phyloP scores from a whole-genome alignment of 2,113 vertebrate species.

The Protomyctophum bolini region DNA sequence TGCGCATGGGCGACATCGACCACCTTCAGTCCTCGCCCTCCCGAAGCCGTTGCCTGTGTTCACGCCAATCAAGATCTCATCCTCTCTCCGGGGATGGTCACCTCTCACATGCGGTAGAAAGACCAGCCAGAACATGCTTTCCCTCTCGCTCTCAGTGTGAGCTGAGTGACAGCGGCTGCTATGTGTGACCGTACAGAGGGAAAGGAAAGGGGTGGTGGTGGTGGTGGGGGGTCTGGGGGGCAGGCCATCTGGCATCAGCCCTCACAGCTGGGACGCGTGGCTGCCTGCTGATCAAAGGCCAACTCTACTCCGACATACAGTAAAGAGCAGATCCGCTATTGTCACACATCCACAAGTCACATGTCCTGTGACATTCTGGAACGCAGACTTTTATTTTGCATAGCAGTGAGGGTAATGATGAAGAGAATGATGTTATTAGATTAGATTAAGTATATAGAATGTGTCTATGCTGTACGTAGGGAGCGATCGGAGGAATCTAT shows the following conservation, averaged over 20 bases:
- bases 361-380: not conserved
- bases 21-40: slow-evolving; percentile 47
- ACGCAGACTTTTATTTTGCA: slow-evolving; percentile 2
- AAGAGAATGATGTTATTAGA: no score
- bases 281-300: slow-evolving; percentile 37
- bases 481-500: no score
- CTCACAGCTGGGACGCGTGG: slow-evolving; percentile 59
- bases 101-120: slow-evolving; percentile 37
- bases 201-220: not conserved
- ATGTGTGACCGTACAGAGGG: slow-evolving; percentile 57
- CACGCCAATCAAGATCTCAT: slow-evolving; percentile 57
- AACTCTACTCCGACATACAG: slow-evolving; percentile 24
- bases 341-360: not conserved
- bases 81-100: slow-evolving; percentile 47
- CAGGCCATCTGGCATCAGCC: slow-evolving; percentile 59
- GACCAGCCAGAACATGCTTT: slow-evolving; percentile 35
- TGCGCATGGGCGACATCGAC: no score
- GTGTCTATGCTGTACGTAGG: no score
- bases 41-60: slow-evolving; percentile 44
- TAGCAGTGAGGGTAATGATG: not conserved
- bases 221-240: slow-evolving; percentile 3
- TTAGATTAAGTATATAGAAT: no score
- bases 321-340: slow-evolving; percentile 22
- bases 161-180: slow-evolving; percentile 67
- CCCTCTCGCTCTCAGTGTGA: slow-evolving; percentile 46